These are phyloP conservation scores for Lepeophtheirus salmonis DNA, from an alignment of 1,140 invertebrate genomes.

Conservation along the genomic window DNA sequence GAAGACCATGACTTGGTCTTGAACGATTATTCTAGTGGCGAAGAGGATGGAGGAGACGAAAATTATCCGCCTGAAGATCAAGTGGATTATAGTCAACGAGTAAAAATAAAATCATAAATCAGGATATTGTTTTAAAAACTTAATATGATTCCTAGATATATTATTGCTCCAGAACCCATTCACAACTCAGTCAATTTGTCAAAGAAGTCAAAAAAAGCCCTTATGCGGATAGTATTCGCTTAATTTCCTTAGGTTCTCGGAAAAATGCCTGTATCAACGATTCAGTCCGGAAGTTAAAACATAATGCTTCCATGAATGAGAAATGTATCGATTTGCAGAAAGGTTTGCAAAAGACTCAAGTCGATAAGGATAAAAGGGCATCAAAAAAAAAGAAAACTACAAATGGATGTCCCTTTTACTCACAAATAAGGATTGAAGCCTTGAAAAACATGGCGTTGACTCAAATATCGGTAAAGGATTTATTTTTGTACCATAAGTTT, in stretches of 20 bases:
- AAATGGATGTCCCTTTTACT: slow-evolving; percentile 44
- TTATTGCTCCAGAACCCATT: slow-evolving; percentile 89
- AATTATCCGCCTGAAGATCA: slow-evolving; percentile 28
- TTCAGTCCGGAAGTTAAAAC: slow-evolving; percentile 51
- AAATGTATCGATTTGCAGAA: slow-evolving; percentile 29
- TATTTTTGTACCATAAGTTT: no score
- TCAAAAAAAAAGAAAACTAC: slow-evolving; percentile 30
- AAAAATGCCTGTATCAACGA: slow-evolving; percentile 80
- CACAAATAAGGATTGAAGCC: slow-evolving; percentile 40
- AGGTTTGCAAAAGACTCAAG: slow-evolving; percentile 19
- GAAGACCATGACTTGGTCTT: slow-evolving; percentile 30
- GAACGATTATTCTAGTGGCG: slow-evolving; percentile 33
- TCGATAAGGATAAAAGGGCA: slow-evolving; percentile 38
- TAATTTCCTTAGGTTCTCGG: slow-evolving; percentile 73
- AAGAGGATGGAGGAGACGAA: slow-evolving; percentile 28
- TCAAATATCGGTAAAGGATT: neutral
- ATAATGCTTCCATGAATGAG: slow-evolving; percentile 73
- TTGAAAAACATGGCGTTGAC: slow-evolving; percentile 34
- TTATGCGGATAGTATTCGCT: slow-evolving; percentile 46
- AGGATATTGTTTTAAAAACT: neutral
- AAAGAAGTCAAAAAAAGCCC: slow-evolving; percentile 67
- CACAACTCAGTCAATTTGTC: slow-evolving; percentile 82
- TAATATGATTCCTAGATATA: slow-evolving; percentile 44
- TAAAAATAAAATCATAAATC: neutral
- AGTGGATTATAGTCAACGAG: slow-evolving; percentile 20